phyloP scores from a whole-genome alignment of 1,140 invertebrate species.

The Drosophila leontia region DNA sequence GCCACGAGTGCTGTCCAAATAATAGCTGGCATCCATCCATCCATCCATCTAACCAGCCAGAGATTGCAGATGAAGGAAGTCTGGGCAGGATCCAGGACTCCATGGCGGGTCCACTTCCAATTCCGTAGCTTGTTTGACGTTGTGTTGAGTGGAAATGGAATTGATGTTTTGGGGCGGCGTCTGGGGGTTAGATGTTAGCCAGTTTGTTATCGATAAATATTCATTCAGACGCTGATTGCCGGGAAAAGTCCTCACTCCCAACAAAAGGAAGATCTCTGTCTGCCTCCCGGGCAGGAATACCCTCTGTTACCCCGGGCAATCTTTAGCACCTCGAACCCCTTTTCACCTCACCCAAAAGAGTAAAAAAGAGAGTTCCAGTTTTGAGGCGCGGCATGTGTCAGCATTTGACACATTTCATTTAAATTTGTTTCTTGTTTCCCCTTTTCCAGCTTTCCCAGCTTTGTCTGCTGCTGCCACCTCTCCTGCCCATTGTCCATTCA shows the following conservation, averaged over 20 bases:
- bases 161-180: slow-evolving; percentile 17
- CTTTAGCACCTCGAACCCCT: slow-evolving; percentile 16
- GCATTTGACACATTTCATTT: slow-evolving; percentile 77
- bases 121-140: slow-evolving; percentile 38
- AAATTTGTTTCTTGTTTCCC: slow-evolving; percentile 32
- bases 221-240: slow-evolving; percentile 42
- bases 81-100: slow-evolving; percentile 10
- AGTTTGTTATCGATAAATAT: slow-evolving; percentile 55
- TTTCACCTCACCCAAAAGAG: slow-evolving; percentile 3
- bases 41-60: slow-evolving; percentile 17
- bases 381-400: slow-evolving; percentile 51
- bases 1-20: slow-evolving; percentile 69
- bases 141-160: slow-evolving; percentile 48
- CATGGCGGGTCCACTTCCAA: slow-evolving; percentile 20
- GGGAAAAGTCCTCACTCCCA: background rate
- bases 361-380: slow-evolving; percentile 12
- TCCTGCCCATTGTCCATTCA: slow-evolving; percentile 61
- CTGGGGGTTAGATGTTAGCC: slow-evolving; percentile 19
- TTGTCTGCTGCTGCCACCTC: slow-evolving; percentile 3
- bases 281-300: background rate
- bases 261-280: background rate
- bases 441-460: background rate
- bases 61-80: slow-evolving; percentile 46
- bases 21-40: slow-evolving; percentile 53
- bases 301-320: slow-evolving; percentile 8